These are phyloP conservation scores for Parauchenoglanis punctatus DNA, from an alignment of 2,797 vertebrate species.

Conservation along the genomic window DNA sequence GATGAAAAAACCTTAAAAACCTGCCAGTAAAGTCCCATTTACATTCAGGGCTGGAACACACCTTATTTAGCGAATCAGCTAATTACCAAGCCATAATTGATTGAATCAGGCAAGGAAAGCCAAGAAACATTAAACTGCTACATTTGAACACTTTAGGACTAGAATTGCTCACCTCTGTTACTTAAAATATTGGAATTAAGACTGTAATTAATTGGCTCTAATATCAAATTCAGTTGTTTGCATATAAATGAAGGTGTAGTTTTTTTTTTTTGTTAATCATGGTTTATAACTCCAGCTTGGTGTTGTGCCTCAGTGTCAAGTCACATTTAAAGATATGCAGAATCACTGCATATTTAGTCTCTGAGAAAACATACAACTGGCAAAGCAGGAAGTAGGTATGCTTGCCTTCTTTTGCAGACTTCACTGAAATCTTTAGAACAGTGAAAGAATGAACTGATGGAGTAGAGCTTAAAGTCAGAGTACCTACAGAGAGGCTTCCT, in stretches of 20 bases:
- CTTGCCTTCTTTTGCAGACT: conserved; percentile 31
- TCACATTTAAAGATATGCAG: conserved; percentile 31
- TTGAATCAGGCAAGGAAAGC: conserved; percentile 17
- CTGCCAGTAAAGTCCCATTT: neutral
- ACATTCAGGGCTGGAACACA: conserved; percentile 22
- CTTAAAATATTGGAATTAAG: conserved; percentile 18
- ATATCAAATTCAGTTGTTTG: conserved; percentile 4
- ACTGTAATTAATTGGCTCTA: neutral
- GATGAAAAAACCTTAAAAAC: conserved; percentile 22
- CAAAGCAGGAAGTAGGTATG: conserved; percentile 18
- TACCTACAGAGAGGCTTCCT: conserved; percentile 47
- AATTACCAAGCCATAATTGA: conserved; percentile 4
- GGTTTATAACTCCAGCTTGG: neutral
- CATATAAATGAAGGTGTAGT: neutral
- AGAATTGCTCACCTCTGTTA: neutral
- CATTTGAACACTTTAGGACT: neutral
- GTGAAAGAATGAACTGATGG: conserved; percentile 36
- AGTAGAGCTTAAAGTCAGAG: conserved; percentile 37
- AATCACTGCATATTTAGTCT: conserved; percentile 23
- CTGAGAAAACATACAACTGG: conserved; percentile 20
- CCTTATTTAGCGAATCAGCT: conserved; percentile 35
- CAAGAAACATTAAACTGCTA: conserved; percentile 1
- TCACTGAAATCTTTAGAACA: conserved; percentile 32
- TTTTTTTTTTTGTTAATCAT: neutral
- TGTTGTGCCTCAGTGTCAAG: conserved; percentile 20